Base-by-base conservation (phyloP, 2,113 vertebrate genomes). In the Eubucco bourcierii region DNA sequence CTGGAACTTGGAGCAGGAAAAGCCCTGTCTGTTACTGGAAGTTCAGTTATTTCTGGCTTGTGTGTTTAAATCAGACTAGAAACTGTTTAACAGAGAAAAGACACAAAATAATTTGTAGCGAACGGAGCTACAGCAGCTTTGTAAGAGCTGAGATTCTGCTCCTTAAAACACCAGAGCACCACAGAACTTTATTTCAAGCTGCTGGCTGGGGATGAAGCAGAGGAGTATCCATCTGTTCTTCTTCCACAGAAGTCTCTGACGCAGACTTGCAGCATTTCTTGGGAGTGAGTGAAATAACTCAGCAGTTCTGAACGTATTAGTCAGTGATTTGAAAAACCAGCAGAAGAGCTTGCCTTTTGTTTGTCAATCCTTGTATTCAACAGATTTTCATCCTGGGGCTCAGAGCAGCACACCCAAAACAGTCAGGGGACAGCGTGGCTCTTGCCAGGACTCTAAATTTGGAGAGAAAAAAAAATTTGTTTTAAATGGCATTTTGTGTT, bases 401-500 rank as follows among this genome's bases (percentile, higher is more conserved):
- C 44, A 46, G 39, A 94, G 37, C n/a, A 80, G 61, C 50, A 59
- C 27, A 76, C 29, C 55, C 4, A 2, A 92, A 84, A 21, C 28
- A 56, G 63, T 18, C 20, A 80, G 59, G 61, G 60, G 81, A 64
- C 39, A 87, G 21, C 27, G 41, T 17, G 18, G 33, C 20, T 87
- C n/a, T 90, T 87, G 86, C 59, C 7, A 6, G 46, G 59, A 68
- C 67, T 83, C 90, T 79, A 79, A 94, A 77, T 90, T 47, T 39
- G 66, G 82, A 94, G 46, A 47, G 18, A 52, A 56, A 71, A 27
- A 70, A 88, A 88, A 88, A 70, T 46, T 93, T 77, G n/a, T 87
- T 87, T 95, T 81, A 77, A 84, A 91, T 34, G 34, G 25, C 93
- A 82, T 92, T 95, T 95, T 92, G n/a, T 81, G 87, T 93, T 94